Evolutionary conservation across 2,113 vertebrate species (phyloP).

Genomic region (Tympanuchus pallidicinctus): DNA sequence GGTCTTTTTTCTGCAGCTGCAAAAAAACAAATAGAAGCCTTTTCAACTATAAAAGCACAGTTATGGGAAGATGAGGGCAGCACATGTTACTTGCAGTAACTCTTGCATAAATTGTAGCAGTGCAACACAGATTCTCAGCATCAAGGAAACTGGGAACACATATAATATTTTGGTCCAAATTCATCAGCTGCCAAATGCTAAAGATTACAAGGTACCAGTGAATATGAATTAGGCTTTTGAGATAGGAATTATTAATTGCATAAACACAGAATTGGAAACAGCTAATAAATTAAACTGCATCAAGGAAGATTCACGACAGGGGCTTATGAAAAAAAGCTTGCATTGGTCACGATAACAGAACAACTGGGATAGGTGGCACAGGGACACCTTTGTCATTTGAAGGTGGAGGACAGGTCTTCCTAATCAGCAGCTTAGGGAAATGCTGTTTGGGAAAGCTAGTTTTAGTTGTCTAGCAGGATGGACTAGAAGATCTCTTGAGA

Average conservation of each 20-base stretch:
- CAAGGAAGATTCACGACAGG: background rate
- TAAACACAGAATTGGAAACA: background rate
- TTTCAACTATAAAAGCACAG: background rate
- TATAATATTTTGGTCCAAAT: background rate
- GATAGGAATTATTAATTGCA: background rate
- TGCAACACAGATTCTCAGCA: background rate
- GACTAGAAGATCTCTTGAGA: background rate
- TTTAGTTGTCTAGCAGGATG: background rate
- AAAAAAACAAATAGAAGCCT: background rate
- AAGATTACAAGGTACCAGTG: background rate
- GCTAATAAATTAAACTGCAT: background rate
- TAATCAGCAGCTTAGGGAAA: background rate
- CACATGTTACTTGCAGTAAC: background rate
- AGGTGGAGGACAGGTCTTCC: background rate
- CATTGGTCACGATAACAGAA: background rate
- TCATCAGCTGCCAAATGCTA: background rate
- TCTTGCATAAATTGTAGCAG: background rate
- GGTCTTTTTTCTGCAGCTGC: constrained; percentile 39
- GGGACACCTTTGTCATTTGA: background rate
- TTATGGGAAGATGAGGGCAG: background rate
- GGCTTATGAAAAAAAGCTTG: background rate
- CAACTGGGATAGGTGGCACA: background rate
- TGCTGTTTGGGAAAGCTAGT: background rate
- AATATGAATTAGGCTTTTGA: background rate
- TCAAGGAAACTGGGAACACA: background rate